Conservation (phyloP, 2,797 vertebrate species). For the Arctocebus calabarensis region DNA sequence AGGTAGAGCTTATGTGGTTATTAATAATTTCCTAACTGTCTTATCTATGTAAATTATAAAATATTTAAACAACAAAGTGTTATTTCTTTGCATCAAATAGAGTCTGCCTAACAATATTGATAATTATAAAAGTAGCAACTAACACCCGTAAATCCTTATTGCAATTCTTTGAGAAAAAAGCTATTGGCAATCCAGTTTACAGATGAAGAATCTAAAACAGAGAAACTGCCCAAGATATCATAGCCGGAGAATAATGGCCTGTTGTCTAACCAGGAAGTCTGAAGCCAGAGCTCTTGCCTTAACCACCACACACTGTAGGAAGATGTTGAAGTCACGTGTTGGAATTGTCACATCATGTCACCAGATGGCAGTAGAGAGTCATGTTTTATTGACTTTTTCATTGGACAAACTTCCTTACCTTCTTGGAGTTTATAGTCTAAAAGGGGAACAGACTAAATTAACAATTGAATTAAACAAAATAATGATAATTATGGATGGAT, state of each 20-base stretch:
- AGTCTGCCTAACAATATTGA: not conserved
- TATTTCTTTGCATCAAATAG: not conserved
- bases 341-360: not conserved
- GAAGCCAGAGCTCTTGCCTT: not conserved
- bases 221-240: not conserved
- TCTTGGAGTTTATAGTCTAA: not conserved
- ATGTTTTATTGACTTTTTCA: not conserved
- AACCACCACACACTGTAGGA: not conserved
- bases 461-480: not conserved
- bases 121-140: not conserved
- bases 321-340: not conserved
- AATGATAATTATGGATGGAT: not conserved
- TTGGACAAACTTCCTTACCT: not conserved
- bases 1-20: not conserved
- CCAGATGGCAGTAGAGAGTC: not conserved
- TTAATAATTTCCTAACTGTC: slow-evolving; percentile 16
- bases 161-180: not conserved
- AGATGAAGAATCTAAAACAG: not conserved
- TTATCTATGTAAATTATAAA: not conserved
- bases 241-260: not conserved
- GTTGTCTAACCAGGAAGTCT: not conserved
- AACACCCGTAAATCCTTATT: not conserved
- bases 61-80: not conserved
- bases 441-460: not conserved
- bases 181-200: not conserved